These are phyloP conservation scores for Diadophis punctatus DNA, from an alignment of 2,113 vertebrate species.

Conservation along the genomic window DNA sequence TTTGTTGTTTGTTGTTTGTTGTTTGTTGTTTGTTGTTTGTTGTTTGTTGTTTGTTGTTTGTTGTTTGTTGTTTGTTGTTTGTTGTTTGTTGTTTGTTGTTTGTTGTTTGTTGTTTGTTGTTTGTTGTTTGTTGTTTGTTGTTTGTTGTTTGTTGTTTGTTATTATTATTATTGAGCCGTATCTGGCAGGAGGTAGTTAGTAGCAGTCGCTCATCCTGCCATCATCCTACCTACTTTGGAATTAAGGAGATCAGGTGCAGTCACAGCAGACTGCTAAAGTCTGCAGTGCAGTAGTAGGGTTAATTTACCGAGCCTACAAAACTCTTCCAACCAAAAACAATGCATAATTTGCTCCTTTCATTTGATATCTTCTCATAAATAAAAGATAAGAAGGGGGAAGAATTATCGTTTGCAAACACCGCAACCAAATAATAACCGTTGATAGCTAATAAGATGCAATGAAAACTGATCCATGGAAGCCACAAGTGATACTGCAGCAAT, in stretches of 20 bases:
- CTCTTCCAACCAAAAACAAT: constrained; percentile 31
- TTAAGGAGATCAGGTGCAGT: constrained; percentile 34
- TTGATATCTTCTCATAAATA: constrained; percentile 62
- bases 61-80: too few relatives aligned
- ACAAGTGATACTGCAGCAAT: constrained; percentile 35
- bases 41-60: too few relatives aligned
- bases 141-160: too few relatives aligned
- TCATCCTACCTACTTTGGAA: constrained; percentile 8
- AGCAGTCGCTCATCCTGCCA: not conserved
- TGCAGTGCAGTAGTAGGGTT: not conserved
- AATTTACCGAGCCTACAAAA: constrained; percentile 26
- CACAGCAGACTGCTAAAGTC: constrained; percentile 37
- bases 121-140: too few relatives aligned
- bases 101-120: too few relatives aligned
- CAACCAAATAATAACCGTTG: constrained; percentile 52
- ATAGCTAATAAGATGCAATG: constrained; percentile 55
- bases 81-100: too few relatives aligned
- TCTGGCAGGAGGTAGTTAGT: not conserved
- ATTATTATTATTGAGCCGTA: not conserved
- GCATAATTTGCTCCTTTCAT: constrained; percentile 44
- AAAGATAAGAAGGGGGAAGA: constrained; percentile 61
- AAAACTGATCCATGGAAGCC: constrained; percentile 38
- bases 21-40: too few relatives aligned
- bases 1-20: too few relatives aligned
- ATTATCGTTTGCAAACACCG: constrained; percentile 59